phyloP scores from a whole-genome alignment of 2,113 vertebrate genomes.

The Ursus arctos region DNA sequence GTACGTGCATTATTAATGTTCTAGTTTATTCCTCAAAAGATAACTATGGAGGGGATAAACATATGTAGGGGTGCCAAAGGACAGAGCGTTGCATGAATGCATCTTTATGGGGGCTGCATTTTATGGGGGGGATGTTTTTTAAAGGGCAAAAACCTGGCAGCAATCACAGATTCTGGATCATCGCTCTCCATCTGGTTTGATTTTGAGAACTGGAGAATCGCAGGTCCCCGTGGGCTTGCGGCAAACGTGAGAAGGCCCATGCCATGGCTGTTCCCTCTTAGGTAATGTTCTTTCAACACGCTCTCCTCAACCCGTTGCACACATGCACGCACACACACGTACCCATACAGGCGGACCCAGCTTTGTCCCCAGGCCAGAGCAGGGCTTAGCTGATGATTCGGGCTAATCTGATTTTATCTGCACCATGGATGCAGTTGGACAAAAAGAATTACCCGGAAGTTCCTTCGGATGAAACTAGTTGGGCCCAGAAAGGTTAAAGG shows the following conservation, averaged over 20 bases:
- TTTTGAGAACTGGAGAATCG: background rate
- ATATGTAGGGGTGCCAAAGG: background rate
- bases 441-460: background rate
- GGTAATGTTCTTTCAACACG: background rate
- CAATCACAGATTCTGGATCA: background rate
- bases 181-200: background rate
- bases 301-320: background rate
- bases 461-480: background rate
- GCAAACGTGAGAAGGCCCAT: background rate
- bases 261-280: background rate
- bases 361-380: background rate
- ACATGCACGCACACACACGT: accelerated
- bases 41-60: background rate
- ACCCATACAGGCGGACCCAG: accelerated
- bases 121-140: background rate
- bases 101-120: background rate
- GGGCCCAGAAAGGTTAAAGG: background rate
- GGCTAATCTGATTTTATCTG: background rate
- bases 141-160: background rate
- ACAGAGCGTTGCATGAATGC: background rate
- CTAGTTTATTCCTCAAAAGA: background rate
- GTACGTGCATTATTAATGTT: background rate
- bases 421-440: background rate
- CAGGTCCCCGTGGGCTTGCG: background rate
- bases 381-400: background rate